Evolutionary conservation across 2,888 invertebrate species (phyloP), one percentile per base, ranked within the genome.

Genomic region (Nebria salina): DNA sequence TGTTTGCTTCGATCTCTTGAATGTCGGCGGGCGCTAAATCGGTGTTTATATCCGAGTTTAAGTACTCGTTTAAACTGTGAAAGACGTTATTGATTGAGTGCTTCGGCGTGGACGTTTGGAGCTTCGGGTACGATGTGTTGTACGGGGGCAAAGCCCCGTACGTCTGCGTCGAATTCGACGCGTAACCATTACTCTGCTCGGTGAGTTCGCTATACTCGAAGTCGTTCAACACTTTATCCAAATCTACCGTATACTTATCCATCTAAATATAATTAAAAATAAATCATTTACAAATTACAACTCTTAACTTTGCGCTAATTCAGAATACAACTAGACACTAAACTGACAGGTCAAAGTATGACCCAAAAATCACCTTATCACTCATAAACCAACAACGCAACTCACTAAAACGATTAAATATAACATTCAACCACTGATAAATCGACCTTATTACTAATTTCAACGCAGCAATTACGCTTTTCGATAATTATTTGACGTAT

Each of bases 201-300:
- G 88, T 89, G 64, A 89, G 87, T 90, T 95, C 94, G 86, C 92
- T 93, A 85, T 94, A 92, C 88, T 96, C 96, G 87, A 96, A 94
- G 87, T 95, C 95, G 88, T 96, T 95, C 82, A 96, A 90, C 83
- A 96, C 95, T 90, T 95, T 94, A 88, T 96, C 95, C 86, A 96
- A 91, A 89, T 96, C 96, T 83, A 96, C 93, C 70, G 89, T 87
- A 84, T 88, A 89, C 84, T 89, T 89, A 84, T 89, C 89, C 89
- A 89, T 89, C 86, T 88, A 83, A 79, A 86, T 54, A 54, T 13
- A 54, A 54, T 54, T 54, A 54, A 54, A 54, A 65, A 65, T 65
- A 15, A 15, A 65, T 65, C 3, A 65, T 65, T 65, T 65, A 65
- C 3, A n/a, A 65, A 65, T 65, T 13, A 6, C 13, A 54, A 11